Conservation (phyloP, 2,113 vertebrate genomes). For the Crypturellus undulatus region DNA sequence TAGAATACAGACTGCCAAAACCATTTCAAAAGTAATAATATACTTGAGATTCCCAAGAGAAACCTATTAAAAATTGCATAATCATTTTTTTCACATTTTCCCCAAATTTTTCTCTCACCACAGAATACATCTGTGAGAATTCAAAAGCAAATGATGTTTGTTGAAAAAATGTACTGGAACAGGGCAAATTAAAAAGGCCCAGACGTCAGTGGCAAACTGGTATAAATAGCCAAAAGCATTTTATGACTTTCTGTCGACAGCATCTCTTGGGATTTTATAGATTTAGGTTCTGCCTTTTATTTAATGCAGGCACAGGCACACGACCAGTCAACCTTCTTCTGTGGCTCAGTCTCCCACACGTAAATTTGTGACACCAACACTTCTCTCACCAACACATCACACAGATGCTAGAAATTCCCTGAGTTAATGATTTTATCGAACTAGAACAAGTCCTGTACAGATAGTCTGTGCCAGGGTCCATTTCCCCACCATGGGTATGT, state of each 20-base stretch:
- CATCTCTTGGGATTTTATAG: not conserved
- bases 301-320: not conserved
- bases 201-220: not conserved
- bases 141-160: not conserved
- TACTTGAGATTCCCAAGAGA: not conserved
- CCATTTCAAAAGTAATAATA: not conserved
- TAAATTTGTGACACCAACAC: not conserved
- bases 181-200: not conserved
- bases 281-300: not conserved
- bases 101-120: not conserved
- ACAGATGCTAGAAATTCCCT: not conserved
- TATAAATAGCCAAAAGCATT: not conserved
- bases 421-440: not conserved
- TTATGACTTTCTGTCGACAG: not conserved
- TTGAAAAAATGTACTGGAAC: not conserved
- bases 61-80: not conserved
- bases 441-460: not conserved
- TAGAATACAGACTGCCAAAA: not conserved
- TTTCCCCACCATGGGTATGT: fast-evolving
- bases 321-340: not conserved
- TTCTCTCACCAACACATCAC: not conserved
- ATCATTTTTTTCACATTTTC: not conserved
- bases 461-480: not conserved
- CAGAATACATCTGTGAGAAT: not conserved
- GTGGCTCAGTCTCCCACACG: not conserved